Percentiles rank a stretch among this genome's conserved stretches.
Evolutionary conservation across 1,140 invertebrate genomes (phyloP).

Genomic region (Zaprionus africanus): DNA sequence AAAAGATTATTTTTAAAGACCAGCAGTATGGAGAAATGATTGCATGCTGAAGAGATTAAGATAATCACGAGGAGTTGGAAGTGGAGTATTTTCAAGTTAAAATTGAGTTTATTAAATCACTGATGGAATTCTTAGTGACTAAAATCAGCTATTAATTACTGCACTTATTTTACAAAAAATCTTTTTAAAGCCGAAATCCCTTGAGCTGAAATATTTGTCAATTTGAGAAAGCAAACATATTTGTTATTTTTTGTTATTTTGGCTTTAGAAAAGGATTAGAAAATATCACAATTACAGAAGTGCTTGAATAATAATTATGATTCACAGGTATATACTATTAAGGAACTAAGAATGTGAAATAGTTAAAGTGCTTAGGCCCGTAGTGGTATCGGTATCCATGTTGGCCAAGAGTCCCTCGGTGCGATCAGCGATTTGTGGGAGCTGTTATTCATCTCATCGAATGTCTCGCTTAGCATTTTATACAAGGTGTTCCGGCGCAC

Average conservation of each 20-base stretch:
- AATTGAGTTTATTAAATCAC: not conserved
- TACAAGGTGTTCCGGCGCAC: conserved; percentile 34
- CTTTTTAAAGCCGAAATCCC: too few relatives aligned
- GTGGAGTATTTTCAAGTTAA: not conserved
- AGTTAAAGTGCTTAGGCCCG: conserved; percentile 10
- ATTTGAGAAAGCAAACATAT: too few relatives aligned
- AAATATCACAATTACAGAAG: not conserved
- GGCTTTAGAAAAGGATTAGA: not conserved
- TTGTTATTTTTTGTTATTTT: too few relatives aligned
- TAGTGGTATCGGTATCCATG: conserved; percentile 41
- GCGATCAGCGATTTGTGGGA: conserved; percentile 29
- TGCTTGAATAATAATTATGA: not conserved
- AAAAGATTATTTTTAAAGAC: conserved; percentile 30
- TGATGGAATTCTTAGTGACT: too few relatives aligned
- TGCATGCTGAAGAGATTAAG: not conserved
- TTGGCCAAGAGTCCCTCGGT: conserved; percentile 55
- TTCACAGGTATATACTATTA: not conserved
- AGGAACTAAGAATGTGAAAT: too few relatives aligned
- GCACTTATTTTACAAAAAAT: not conserved
- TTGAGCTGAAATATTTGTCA: too few relatives aligned
- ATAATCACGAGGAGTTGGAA: not conserved
- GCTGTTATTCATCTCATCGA: conserved; percentile 32
- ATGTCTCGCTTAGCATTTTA: conserved; percentile 53
- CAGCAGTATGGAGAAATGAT: not conserved
- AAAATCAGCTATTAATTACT: not conserved